These are phyloP conservation scores for Kuschelorhynchus macadamiae DNA, from an alignment of 2,888 invertebrate genomes.

Conservation along the genomic window DNA sequence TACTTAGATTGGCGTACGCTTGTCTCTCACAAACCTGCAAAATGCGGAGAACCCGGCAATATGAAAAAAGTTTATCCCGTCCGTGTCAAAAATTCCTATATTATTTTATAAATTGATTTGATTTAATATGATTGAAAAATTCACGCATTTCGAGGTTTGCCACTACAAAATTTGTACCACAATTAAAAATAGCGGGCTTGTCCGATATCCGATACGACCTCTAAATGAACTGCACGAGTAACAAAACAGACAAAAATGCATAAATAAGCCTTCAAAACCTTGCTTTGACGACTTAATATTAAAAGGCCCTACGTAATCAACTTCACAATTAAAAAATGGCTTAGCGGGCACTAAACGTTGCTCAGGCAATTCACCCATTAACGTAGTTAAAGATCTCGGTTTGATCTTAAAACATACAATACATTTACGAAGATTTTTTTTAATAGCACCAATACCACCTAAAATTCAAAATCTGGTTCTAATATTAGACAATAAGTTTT, in stretches of 20 bases:
- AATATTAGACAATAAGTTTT: slow-evolving; percentile 18
- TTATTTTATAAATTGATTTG: no score
- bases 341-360: slow-evolving; percentile 25
- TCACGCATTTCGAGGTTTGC: no score
- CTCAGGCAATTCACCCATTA: slow-evolving; percentile 41
- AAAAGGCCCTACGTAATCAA: slow-evolving; percentile 45
- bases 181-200: no score
- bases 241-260: slow-evolving; percentile 54
- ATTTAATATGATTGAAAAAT: no score
- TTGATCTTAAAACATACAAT: slow-evolving; percentile 30
- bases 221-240: slow-evolving; percentile 54
- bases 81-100: no score
- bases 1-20: no score
- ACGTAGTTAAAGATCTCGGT: background rate
- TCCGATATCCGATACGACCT: slow-evolving; percentile 52
- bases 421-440: slow-evolving; percentile 24
- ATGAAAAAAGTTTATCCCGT: no score
- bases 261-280: slow-evolving; percentile 31
- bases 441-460: slow-evolving; percentile 9
- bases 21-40: no score
- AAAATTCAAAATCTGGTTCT: slow-evolving; percentile 27
- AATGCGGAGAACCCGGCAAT: no score
- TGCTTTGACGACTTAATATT: slow-evolving; percentile 37
- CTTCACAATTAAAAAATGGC: slow-evolving; percentile 38
- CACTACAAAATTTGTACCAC: no score